Conservation (phyloP, 1,140 invertebrate species). For the Leptestheria dahalacensis region DNA sequence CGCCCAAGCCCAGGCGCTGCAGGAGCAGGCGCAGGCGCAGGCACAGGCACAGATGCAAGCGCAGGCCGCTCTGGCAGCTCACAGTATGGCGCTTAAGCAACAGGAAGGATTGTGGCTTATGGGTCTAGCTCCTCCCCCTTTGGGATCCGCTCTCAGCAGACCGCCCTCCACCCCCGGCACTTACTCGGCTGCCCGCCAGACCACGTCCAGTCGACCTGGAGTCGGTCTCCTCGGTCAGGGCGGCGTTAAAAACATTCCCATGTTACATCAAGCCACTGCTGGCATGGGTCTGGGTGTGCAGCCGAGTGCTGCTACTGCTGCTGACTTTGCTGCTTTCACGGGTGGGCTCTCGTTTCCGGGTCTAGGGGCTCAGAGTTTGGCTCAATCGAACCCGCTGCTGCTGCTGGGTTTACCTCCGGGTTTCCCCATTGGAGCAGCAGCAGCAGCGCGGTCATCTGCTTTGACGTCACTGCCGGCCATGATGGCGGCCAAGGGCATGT, state of each 20-base stretch:
- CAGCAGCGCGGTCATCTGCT: conserved; percentile 21
- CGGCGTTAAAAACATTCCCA: conserved; percentile 34
- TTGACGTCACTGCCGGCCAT: conserved; percentile 10
- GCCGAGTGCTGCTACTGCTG: conserved; percentile 16
- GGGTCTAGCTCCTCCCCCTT: conserved; percentile 21
- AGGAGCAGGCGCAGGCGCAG: conserved; percentile 27
- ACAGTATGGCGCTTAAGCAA: conserved; percentile 27
- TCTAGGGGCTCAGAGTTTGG: background rate
- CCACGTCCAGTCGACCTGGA: conserved; percentile 17
- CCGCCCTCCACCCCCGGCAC: conserved; percentile 18
- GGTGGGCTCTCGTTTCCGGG: conserved; percentile 3
- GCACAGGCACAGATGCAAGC: conserved; percentile 27
- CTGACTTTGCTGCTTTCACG: conserved; percentile 12
- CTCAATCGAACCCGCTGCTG: conserved; percentile 11
- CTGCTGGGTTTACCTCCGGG: conserved; percentile 16
- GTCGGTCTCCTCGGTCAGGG: conserved; percentile 22
- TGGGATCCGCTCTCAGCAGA: conserved; percentile 26
- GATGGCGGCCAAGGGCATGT: conserved; percentile 16
- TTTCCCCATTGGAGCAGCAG: conserved; percentile 11
- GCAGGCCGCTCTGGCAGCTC: conserved; percentile 13
- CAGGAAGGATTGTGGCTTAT: conserved; percentile 18
- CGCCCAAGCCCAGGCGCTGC: conserved; percentile 26
- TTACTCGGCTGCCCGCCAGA: conserved; percentile 13
- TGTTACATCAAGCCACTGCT: conserved; percentile 26
- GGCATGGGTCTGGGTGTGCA: conserved; percentile 25